These are phyloP conservation scores for Spizella passerina DNA, from an alignment of 2,797 vertebrate species.

Conservation along the genomic window DNA sequence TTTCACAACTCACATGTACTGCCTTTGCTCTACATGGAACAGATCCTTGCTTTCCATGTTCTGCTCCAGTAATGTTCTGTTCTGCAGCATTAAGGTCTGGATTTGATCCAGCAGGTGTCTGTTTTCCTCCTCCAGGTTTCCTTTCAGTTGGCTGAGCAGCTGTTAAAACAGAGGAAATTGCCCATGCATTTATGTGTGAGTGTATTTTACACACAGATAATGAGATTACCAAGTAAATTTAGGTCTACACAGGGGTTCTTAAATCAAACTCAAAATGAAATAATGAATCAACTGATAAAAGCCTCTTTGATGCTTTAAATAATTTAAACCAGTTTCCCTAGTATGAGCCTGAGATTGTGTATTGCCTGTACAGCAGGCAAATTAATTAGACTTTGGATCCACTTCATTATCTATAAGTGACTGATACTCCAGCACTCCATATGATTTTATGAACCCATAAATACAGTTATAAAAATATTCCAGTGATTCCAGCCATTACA, in stretches of 20 bases:
- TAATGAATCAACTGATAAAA: not conserved
- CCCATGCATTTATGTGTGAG: slow-evolving; percentile 1
- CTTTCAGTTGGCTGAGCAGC: slow-evolving; percentile 97
- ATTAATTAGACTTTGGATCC: not conserved
- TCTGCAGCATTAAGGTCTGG: slow-evolving; percentile 96
- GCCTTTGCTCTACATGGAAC: slow-evolving; percentile 96
- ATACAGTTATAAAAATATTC: not conserved
- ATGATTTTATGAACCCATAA: not conserved
- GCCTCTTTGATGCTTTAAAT: not conserved
- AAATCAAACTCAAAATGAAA: not conserved
- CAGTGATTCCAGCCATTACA: not conserved
- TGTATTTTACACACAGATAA: not conserved
- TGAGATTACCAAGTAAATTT: not conserved
- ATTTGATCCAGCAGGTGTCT: slow-evolving; percentile 96
- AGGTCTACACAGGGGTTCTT: not conserved
- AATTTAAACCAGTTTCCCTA: not conserved
- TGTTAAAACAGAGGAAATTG: slow-evolving; percentile 72
- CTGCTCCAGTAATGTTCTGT: slow-evolving; percentile 93
- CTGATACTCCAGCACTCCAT: not conserved
- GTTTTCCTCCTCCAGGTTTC: slow-evolving; percentile 98
- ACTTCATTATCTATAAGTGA: not conserved
- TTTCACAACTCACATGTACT: slow-evolving; percentile 90
- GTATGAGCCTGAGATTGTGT: not conserved
- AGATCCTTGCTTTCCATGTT: slow-evolving; percentile 99
- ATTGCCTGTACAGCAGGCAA: not conserved